These are phyloP conservation scores for Protaetia brevitarsis DNA, from an alignment of 1,140 invertebrate species.

Conservation along the genomic window DNA sequence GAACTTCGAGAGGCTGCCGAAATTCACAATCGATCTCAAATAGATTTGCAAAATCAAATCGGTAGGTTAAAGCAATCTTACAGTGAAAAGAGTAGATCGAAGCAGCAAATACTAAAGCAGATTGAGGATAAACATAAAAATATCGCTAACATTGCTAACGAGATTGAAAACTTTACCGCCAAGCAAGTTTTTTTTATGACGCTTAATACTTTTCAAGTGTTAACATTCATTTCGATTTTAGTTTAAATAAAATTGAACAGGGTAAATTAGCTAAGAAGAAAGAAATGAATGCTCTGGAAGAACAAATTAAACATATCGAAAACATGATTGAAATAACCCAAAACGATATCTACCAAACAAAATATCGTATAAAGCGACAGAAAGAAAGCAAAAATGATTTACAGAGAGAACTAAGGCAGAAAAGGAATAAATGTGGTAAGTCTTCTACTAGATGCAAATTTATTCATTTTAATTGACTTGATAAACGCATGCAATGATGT, in stretches of 20 bases:
- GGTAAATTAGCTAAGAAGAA: constrained; percentile 38
- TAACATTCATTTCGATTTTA: constrained; percentile 25
- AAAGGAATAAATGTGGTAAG: constrained; percentile 43
- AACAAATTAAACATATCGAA: too few species aligned
- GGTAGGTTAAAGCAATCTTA: not conserved
- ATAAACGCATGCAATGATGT: too few species aligned
- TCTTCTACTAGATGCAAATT: too few species aligned
- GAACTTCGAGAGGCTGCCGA: constrained; percentile 6
- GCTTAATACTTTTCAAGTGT: not conserved
- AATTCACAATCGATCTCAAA: not conserved
- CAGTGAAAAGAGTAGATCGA: not conserved
- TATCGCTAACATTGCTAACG: not conserved
- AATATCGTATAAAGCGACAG: constrained; percentile 44
- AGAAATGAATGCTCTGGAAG: too few species aligned
- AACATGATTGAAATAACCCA: too few species aligned
- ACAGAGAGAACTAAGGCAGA: constrained; percentile 41
- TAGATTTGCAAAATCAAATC: not conserved
- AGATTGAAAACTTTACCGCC: constrained; percentile 1
- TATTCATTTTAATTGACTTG: too few species aligned
- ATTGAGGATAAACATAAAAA: constrained; percentile 17
- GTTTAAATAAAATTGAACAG: constrained; percentile 38
- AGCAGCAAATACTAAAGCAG: not conserved
- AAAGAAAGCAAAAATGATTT: constrained; percentile 45
- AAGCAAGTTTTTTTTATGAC: not conserved
- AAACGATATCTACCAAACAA: too few species aligned